Evolutionary conservation across 2,797 vertebrate species (phyloP).

Genomic region (Pogonophryne albipinna): DNA sequence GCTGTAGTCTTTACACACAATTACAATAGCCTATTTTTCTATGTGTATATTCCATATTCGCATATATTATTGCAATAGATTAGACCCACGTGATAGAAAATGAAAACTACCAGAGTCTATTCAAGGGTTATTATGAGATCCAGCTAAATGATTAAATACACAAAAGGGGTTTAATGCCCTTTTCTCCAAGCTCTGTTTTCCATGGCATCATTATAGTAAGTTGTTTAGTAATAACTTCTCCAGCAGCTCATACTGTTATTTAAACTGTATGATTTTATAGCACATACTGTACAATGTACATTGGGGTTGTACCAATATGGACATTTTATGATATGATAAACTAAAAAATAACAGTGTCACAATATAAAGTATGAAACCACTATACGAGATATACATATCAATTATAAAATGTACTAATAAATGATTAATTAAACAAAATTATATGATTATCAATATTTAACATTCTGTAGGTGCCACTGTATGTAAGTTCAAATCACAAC

Average conservation of each 20-base stretch:
- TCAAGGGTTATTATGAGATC: conserved; percentile 23
- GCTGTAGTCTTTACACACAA: not conserved
- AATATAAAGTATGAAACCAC: too few relatives aligned
- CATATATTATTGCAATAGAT: conserved; percentile 14
- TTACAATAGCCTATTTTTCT: not conserved
- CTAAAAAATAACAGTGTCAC: too few relatives aligned
- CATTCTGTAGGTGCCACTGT: too few relatives aligned
- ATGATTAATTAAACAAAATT: too few relatives aligned
- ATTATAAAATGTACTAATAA: too few relatives aligned
- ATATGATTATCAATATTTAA: too few relatives aligned
- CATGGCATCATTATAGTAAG: conserved; percentile 26
- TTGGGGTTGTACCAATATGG: too few relatives aligned
- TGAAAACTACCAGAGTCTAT: not conserved
- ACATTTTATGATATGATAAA: too few relatives aligned
- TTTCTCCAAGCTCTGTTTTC: conserved; percentile 29
- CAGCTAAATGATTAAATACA: conserved; percentile 27
- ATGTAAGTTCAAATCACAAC: too few relatives aligned
- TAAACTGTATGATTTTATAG: conserved; percentile 3
- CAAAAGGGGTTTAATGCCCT: conserved; percentile 8
- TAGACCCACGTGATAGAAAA: not conserved
- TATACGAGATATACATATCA: too few relatives aligned
- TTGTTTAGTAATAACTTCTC: conserved; percentile 15
- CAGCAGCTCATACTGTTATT: conserved; percentile 2
- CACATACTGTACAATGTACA: not conserved
- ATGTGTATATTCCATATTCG: not conserved